These are phyloP conservation scores for Drosophila yakuba DNA, from an alignment of 1,140 invertebrate genomes.

Conservation along the genomic window DNA sequence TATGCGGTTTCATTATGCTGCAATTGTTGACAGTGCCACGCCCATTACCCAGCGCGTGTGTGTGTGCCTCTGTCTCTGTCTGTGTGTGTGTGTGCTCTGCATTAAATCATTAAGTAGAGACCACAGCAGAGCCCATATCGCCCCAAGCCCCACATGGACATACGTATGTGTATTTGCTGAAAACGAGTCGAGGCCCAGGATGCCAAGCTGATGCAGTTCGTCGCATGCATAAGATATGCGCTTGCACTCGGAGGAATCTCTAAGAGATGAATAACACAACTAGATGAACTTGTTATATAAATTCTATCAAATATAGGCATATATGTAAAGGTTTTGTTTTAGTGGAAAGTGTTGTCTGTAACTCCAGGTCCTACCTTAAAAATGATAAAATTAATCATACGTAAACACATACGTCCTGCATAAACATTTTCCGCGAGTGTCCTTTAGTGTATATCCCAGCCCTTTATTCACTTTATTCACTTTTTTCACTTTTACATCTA, in stretches of 20 bases:
- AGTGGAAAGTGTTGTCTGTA: too few relatives aligned
- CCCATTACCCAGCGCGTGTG: slow-evolving; percentile 41
- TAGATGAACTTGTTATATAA: background rate
- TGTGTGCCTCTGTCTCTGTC: slow-evolving; percentile 9
- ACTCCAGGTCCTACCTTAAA: too few relatives aligned
- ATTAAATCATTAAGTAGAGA: slow-evolving; percentile 73
- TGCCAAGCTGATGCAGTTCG: slow-evolving; percentile 32
- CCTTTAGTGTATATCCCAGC: background rate
- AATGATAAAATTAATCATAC: background rate
- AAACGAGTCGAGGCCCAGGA: slow-evolving; percentile 34
- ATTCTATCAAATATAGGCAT: too few relatives aligned
- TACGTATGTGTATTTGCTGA: slow-evolving; percentile 25
- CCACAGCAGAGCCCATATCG: slow-evolving; percentile 33
- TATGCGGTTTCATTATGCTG: slow-evolving; percentile 64
- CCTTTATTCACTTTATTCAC: slow-evolving; percentile 20
- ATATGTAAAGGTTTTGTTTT: too few relatives aligned
- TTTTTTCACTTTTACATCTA: slow-evolving; percentile 20
- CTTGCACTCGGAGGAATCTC: slow-evolving; percentile 14
- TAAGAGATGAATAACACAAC: too few relatives aligned
- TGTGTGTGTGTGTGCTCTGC: slow-evolving; percentile 50
- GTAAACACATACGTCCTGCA: too few relatives aligned
- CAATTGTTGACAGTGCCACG: slow-evolving; percentile 61
- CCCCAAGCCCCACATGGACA: background rate
- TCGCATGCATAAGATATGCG: slow-evolving; percentile 62
- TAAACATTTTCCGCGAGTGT: background rate